Percentiles rank a stretch among this genome's conserved stretches.
These are phyloP conservation scores for Leptopilina boulardi DNA, from an alignment of 1,140 invertebrate genomes.

Conservation along the genomic window DNA sequence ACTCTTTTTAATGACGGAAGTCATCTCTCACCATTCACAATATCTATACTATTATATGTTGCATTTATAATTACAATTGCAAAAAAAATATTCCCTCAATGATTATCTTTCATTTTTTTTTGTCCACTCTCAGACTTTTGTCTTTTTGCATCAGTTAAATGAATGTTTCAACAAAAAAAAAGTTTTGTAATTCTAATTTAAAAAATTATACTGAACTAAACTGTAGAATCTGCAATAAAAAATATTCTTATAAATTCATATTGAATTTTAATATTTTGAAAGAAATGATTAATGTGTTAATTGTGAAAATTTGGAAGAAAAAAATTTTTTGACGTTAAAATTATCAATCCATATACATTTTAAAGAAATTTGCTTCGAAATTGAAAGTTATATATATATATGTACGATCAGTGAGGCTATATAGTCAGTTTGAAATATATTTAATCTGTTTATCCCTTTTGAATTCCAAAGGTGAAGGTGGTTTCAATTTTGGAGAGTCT, in stretches of 20 bases:
- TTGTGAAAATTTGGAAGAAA: no score
- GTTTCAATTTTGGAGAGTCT: not conserved
- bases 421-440: not conserved
- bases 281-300: no score
- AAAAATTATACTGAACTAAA: no score
- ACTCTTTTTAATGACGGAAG: conserved; percentile 11
- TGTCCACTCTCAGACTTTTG: no score
- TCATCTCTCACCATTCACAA: not conserved
- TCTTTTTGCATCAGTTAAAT: not conserved
- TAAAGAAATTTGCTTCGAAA: not conserved
- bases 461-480: not conserved
- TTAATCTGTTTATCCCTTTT: conserved; percentile 16
- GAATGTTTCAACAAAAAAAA: no score
- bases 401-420: not conserved
- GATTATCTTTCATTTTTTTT: not conserved
- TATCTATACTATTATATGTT: not conserved
- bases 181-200: no score
- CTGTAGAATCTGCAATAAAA: no score
- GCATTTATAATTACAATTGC: not conserved
- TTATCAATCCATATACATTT: no score
- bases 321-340: no score
- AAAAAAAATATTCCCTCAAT: not conserved
- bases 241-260: no score
- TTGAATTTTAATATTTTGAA: no score
- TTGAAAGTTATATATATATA: not conserved